Percentiles rank a stretch among this genome's conserved stretches.
Conservation (phyloP, 2,113 vertebrate species). For the Conger conger region DNA sequence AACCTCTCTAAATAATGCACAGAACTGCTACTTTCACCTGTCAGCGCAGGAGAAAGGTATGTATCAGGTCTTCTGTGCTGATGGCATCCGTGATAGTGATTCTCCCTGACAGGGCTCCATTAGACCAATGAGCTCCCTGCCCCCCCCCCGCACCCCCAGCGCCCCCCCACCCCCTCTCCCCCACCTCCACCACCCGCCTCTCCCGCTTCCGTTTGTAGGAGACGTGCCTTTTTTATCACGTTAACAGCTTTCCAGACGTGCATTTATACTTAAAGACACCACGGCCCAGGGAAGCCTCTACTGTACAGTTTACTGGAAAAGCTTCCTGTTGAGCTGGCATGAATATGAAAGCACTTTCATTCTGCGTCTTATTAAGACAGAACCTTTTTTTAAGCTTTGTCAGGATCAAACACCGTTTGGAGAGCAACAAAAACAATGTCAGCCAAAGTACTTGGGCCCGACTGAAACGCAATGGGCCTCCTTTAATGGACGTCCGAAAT, state of each 20-base stretch:
- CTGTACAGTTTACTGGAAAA: not conserved
- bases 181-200: not conserved
- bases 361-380: not conserved
- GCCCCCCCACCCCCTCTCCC: too few species aligned
- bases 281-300: not conserved
- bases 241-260: not conserved
- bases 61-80: constrained; percentile 69
- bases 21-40: constrained; percentile 75
- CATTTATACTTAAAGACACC: constrained; percentile 2
- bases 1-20: constrained; percentile 80
- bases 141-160: constrained; percentile 23
- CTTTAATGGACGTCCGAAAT: not conserved
- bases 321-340: not conserved
- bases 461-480: not conserved
- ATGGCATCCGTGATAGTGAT: constrained; percentile 73
- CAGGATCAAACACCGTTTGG: not conserved
- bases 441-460: not conserved
- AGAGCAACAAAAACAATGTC: not conserved
- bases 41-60: constrained; percentile 65
- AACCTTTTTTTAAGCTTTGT: not conserved
- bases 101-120: constrained; percentile 80
- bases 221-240: not conserved
- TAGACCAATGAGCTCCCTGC: constrained; percentile 73
- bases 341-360: not conserved
- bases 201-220: constrained; percentile 7